A percentile compares a stretch with the other conserved stretches of the same genome.
These are phyloP conservation scores for Dascyllus trimaculatus DNA, from an alignment of 2,113 vertebrate species.

Conservation along the genomic window DNA sequence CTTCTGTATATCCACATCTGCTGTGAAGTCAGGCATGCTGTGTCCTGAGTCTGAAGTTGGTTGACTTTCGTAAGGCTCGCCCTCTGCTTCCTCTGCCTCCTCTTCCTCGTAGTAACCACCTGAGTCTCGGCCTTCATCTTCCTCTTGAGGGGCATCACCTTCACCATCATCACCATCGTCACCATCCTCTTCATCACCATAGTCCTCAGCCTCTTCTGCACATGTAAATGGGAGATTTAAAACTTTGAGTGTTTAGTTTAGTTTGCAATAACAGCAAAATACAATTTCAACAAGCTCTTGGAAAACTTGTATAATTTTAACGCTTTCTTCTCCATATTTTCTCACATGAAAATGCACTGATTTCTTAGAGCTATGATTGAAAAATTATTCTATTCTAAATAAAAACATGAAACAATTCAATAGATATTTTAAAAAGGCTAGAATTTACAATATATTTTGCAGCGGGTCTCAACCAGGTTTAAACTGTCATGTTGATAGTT, in stretches of 20 bases:
- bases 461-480: no score
- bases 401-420: no score
- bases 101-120: conserved; percentile 78
- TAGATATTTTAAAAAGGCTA: no score
- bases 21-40: conserved; percentile 68
- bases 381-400: no score
- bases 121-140: conserved; percentile 74
- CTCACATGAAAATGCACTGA: no score
- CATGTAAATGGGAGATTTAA: neutral
- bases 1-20: conserved; percentile 69
- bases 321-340: no score
- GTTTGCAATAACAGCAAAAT: neutral
- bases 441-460: no score
- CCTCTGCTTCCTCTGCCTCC: conserved; percentile 22
- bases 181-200: conserved; percentile 1
- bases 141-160: conserved; percentile 45
- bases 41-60: conserved; percentile 38
- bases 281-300: no score
- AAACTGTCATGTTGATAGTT: no score
- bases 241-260: neutral
- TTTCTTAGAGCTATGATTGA: no score
- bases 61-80: conserved; percentile 57
- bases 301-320: no score
- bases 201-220: conserved; percentile 46
- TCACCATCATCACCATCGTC: conserved; percentile 2